Evolutionary conservation across 1,140 invertebrate genomes (phyloP), one percentile per base, ranked within the genome.

Genomic region (Plutomurus gul): DNA sequence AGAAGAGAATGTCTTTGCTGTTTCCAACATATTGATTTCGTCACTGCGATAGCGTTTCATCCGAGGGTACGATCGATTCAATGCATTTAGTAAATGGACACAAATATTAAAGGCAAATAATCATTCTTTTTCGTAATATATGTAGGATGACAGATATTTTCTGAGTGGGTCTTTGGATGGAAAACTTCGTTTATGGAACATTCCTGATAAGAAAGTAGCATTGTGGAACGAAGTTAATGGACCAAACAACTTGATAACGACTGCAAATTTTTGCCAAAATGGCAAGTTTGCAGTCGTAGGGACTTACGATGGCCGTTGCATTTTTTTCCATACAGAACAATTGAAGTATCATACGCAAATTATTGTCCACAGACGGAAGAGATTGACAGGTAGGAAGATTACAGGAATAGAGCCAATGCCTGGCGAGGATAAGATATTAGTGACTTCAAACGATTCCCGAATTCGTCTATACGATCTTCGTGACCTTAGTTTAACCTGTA

Each of bases 21-120:
- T 86, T 99, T 99, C 87, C 97, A 99, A 86, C 97, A 99, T 85
- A 97, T 99, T 83, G 97, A 99, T 87, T 99, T 99, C 88, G 97
- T 99, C 20, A 99, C 97, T 0, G 96, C 97, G 1, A 98, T 99
- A 84, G 96, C 95, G 39, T 99, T 99, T 86, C 96, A 99, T 89
- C 97, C 98, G 0, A 91, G 94, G 77, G 91, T 90, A 85, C 86
- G 18, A 43, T 39, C 65, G 11, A 8, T 71, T 20, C 25, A 71
- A 76, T 51, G n/a, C n/a, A n/a, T n/a, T n/a, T n/a, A n/a, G n/a
- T n/a, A n/a, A n/a, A n/a, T n/a, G n/a, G n/a, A 47, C 18, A 39
- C 13, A 30, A 37, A 73, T 73, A 22, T 36, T 70, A 71, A 51
- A 30, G 22, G 22, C 49, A 56, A 27, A 16, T 43, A 18, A 5